A percentile compares a stretch with the other conserved stretches of the same genome.
These are phyloP conservation scores for honey bee (Apis mellifera) DNA, from an alignment of 1,140 invertebrate species.

Conservation along the genomic window DNA sequence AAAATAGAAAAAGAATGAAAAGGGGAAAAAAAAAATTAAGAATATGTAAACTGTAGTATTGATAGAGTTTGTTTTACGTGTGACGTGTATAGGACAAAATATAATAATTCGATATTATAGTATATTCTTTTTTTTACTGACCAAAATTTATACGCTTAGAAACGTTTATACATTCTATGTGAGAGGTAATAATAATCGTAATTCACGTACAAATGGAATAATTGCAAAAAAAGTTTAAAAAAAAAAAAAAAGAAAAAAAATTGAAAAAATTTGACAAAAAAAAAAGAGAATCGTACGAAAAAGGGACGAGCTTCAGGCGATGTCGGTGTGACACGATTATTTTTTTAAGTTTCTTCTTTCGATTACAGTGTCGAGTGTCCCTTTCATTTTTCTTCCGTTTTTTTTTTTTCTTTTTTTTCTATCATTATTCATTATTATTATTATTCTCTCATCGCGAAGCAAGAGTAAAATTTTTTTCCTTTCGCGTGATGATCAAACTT, in stretches of 20 bases:
- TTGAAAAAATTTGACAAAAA: not conserved
- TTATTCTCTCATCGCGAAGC: too few relatives aligned
- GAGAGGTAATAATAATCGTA: conserved; percentile 13
- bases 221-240: too few relatives aligned
- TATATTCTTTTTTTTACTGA: conserved; percentile 46
- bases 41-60: conserved; percentile 4
- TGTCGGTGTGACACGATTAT: not conserved
- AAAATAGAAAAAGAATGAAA: conserved; percentile 6
- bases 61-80: conserved; percentile 42
- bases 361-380: not conserved
- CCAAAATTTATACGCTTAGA: conserved; percentile 50
- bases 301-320: not conserved
- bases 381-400: not conserved
- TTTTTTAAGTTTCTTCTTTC: conserved; percentile 12
- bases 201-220: conserved; percentile 16
- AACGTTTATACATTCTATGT: conserved; percentile 13
- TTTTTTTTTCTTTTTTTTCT: not conserved
- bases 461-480: not conserved
- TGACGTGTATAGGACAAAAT: conserved; percentile 23
- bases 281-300: not conserved
- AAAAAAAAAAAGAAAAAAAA: not conserved
- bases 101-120: conserved; percentile 39
- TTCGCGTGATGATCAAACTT: not conserved
- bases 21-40: not conserved
- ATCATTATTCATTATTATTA: too few relatives aligned